Conservation (phyloP, 2,797 vertebrate genomes). For the Centropyge bicolor region DNA sequence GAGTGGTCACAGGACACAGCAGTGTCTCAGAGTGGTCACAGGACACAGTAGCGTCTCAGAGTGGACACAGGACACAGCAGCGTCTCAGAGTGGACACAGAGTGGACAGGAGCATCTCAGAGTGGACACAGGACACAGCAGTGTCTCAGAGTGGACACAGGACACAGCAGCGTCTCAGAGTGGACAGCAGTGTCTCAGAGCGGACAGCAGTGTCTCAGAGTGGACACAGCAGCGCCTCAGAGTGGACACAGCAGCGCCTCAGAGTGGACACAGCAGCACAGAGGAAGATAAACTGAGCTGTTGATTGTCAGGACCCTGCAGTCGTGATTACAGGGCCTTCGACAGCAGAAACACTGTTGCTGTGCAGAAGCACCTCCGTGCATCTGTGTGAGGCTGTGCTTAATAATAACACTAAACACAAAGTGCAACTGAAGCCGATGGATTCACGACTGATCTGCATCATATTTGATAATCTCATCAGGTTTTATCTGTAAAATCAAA, state of each 20-base stretch:
- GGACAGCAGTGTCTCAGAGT: slow-evolving; percentile 51
- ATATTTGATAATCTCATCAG: not conserved
- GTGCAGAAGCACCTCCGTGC: not conserved
- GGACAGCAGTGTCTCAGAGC: no score
- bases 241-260: slow-evolving; percentile 51
- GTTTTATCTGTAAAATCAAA: not conserved
- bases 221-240: slow-evolving; percentile 52
- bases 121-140: slow-evolving; percentile 63
- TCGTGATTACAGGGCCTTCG: slow-evolving; percentile 16
- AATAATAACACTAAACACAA: no score
- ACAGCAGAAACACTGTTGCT: slow-evolving; percentile 17
- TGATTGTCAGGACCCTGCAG: slow-evolving; percentile 40
- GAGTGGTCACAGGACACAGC: slow-evolving; percentile 51
- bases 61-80: slow-evolving; percentile 63
- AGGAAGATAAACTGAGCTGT: slow-evolving; percentile 49
- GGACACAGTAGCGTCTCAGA: slow-evolving; percentile 52
- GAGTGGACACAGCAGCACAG: slow-evolving; percentile 40
- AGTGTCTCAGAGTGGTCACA: slow-evolving; percentile 52
- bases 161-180: slow-evolving; percentile 53
- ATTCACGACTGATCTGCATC: not conserved
- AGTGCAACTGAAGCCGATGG: not conserved
- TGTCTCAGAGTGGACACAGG: slow-evolving; percentile 63
- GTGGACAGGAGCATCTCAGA: slow-evolving; percentile 51
- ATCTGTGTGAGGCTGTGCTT: not conserved
- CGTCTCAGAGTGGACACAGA: slow-evolving; percentile 52